These are phyloP conservation scores for Dinoponera quadriceps DNA, from an alignment of 1,140 invertebrate species.

Conservation along the genomic window DNA sequence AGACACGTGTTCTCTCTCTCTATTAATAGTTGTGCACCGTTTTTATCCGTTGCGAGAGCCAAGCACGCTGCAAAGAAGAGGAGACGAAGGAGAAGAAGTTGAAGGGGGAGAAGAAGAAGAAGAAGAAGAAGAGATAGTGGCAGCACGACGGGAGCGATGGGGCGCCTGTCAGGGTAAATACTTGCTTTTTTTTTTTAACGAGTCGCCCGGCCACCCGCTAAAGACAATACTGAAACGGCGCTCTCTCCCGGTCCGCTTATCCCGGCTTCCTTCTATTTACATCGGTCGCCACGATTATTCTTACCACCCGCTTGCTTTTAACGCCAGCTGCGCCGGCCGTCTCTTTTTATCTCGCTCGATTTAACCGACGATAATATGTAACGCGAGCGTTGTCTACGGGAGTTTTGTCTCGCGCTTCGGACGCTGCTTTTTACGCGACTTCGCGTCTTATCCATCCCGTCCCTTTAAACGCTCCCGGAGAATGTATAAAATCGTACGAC, in stretches of 20 bases:
- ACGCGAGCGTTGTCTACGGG: conserved; percentile 21
- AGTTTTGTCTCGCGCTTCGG: not conserved
- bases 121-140: conserved; percentile 32
- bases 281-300: conserved; percentile 51
- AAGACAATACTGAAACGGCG: conserved; percentile 74
- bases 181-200: conserved; percentile 62
- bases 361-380: conserved; percentile 59
- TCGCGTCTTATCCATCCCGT: not conserved
- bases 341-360: conserved; percentile 48
- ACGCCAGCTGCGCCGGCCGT: conserved; percentile 19
- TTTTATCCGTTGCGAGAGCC: conserved; percentile 67
- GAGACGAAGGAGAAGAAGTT: not conserved
- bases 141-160: conserved; percentile 53
- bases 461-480: no score
- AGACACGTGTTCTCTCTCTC: conserved; percentile 78
- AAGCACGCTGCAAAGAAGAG: conserved; percentile 11
- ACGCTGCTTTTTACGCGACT: not conserved
- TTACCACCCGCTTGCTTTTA: conserved; percentile 40
- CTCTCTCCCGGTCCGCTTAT: conserved; percentile 5
- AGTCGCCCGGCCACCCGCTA: conserved; percentile 36
- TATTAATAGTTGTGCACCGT: conserved; percentile 77
- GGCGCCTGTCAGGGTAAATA: conserved; percentile 72
- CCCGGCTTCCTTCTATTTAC: conserved; percentile 43
- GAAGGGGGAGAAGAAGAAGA: not conserved
- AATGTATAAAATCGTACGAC: no score